Percentiles rank a stretch among this genome's conserved stretches.
These are phyloP conservation scores for Flexamia atlantica DNA, from an alignment of 2,888 invertebrate genomes.

Conservation along the genomic window DNA sequence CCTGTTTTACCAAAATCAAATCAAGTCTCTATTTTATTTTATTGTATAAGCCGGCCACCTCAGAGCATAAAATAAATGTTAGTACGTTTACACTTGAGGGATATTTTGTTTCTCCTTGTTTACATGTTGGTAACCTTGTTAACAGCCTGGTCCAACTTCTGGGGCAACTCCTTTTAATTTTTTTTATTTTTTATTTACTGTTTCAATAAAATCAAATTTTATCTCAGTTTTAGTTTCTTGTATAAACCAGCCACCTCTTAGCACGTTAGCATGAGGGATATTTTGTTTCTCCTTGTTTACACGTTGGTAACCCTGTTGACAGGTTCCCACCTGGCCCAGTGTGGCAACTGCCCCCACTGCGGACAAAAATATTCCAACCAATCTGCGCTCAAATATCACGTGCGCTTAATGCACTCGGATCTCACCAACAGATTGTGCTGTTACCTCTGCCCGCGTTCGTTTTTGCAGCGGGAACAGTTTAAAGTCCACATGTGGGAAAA, in stretches of 20 bases:
- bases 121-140: constrained; percentile 56
- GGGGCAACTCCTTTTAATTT: constrained; percentile 75
- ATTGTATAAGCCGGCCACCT: too few species aligned
- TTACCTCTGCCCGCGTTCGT: constrained; percentile 83
- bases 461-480: constrained; percentile 82
- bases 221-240: too few species aligned
- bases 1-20: too few species aligned
- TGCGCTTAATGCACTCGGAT: constrained; percentile 83
- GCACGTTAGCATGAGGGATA: too few species aligned
- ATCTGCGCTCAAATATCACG: constrained; percentile 84
- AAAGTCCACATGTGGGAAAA: constrained; percentile 84
- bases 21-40: too few species aligned
- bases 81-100: too few species aligned
- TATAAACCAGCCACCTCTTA: too few species aligned
- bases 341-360: constrained; percentile 80
- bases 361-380: constrained; percentile 84
- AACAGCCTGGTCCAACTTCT: constrained; percentile 70
- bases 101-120: neutral
- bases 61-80: too few species aligned
- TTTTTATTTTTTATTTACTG: too few species aligned
- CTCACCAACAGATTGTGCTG: constrained; percentile 83
- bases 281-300: neutral
- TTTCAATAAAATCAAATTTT: too few species aligned
- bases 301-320: constrained; percentile 63
- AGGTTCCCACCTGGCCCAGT: constrained; percentile 70